Evolutionary conservation across 2,113 vertebrate species (phyloP), one percentile per base, ranked within the genome.

Genomic region (Xerus inauris): DNA sequence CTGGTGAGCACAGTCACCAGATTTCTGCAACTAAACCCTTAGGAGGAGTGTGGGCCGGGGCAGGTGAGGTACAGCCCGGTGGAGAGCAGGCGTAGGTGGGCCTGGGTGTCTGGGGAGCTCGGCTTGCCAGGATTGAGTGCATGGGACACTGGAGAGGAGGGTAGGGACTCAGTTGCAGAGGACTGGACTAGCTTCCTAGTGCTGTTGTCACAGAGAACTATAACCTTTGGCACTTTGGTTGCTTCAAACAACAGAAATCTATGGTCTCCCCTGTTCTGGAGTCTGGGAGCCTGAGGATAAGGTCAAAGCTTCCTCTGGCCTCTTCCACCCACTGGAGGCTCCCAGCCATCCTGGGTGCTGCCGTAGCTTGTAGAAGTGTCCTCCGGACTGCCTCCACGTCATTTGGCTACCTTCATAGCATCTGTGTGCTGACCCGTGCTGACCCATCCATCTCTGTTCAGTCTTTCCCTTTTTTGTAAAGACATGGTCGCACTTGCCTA

Each of bases 261-360:
- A 0, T 19, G 6, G 16, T 45, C 75, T 49, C 45, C 54, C 54
- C 11, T 16, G 26, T 40, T 40, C 42, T 47, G 24, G 42, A 54
- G 19, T 19, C 10, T 6, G 28, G 12, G 22, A 49, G 57, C 13
- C 45, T 13, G 10, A 45, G 57, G 8, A 57, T 35, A 40, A 28
- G 45, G 47, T 54, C 20, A 0, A 13, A 0, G 6, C 40, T 12
- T 72, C 10, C 77, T 64, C 51, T 24, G 47, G 32, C 17, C 76
- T 54, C 30, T 57, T 57, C 20, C 20, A 22, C 7, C 54, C 54
- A 57, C 76, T 14, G 40, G 16, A 3, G 16, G 9, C 14, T 51
- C 76, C 30, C 8, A 0, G 75, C 3, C 0, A 0, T 35, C 62
- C 72, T 32, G 5, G 57, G 10, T 38, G 16, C 40, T 6, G n/a